These are phyloP conservation scores for Zele albiditarsus DNA, from an alignment of 2,888 invertebrate species.

Conservation along the genomic window DNA sequence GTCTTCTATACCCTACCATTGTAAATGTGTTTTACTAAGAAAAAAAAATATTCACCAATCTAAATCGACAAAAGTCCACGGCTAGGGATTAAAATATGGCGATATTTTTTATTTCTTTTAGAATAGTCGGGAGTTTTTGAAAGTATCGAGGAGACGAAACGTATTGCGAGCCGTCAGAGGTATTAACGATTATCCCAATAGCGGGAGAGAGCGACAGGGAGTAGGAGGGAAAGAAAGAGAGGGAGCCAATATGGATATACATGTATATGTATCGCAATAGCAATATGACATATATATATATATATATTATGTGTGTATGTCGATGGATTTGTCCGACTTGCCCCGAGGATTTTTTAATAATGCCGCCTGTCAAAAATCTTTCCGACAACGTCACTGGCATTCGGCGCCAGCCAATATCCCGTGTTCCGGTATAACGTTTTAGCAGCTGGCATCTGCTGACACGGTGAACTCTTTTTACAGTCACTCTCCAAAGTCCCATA, in stretches of 20 bases:
- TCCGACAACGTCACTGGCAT: conserved; percentile 70
- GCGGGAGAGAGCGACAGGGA: background rate
- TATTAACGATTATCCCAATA: conserved; percentile 30
- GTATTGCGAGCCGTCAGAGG: conserved; percentile 6
- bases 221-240: background rate
- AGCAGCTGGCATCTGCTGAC: conserved; percentile 69
- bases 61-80: conserved; percentile 22
- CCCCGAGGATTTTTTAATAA: conserved; percentile 64
- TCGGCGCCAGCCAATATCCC: conserved; percentile 70
- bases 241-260: conserved; percentile 15
- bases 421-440: conserved; percentile 59
- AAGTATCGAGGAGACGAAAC: conserved; percentile 19
- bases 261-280: conserved; percentile 19
- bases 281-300: conserved; percentile 15
- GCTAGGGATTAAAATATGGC: conserved; percentile 24
- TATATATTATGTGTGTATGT: conserved; percentile 21
- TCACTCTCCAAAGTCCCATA: conserved; percentile 17
- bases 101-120: conserved; percentile 20
- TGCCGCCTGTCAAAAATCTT: conserved; percentile 67
- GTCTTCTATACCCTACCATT: background rate
- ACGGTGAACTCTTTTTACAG: conserved; percentile 64
- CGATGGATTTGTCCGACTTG: conserved; percentile 40
- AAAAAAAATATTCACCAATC: background rate
- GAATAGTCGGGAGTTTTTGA: background rate
- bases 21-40: background rate